Evolutionary conservation across 2,888 invertebrate genomes (phyloP).

Genomic region (Pantelozetes paolii): DNA sequence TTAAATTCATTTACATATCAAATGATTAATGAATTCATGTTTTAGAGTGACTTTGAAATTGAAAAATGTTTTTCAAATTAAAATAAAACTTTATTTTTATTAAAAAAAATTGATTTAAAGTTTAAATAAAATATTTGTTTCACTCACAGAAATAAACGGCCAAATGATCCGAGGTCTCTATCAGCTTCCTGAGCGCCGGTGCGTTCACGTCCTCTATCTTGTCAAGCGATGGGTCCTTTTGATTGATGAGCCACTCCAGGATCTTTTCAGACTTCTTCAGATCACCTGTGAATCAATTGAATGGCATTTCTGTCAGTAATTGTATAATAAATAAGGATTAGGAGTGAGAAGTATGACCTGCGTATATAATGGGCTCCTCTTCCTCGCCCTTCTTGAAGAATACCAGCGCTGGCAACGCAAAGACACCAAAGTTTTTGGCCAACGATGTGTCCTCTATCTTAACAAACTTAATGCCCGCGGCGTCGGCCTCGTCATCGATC

Average conservation of each 20-base stretch:
- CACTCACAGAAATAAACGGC: constrained; percentile 90
- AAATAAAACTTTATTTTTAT: too few species aligned
- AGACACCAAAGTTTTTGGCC: constrained; percentile 81
- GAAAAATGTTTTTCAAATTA: too few species aligned
- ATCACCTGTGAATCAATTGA: constrained; percentile 49
- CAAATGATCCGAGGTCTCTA: constrained; percentile 72
- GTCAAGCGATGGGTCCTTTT: constrained; percentile 86
- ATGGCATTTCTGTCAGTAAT: neutral
- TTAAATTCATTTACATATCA: too few species aligned
- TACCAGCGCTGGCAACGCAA: constrained; percentile 80
- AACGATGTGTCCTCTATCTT: constrained; percentile 82
- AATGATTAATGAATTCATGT: too few species aligned
- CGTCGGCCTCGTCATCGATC: constrained; percentile 86
- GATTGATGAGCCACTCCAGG: constrained; percentile 81
- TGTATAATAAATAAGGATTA: neutral
- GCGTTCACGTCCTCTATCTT: constrained; percentile 83
- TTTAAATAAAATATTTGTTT: neutral
- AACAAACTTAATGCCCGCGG: constrained; percentile 83
- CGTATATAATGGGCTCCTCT: constrained; percentile 84
- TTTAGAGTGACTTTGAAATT: too few species aligned
- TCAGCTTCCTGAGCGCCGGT: constrained; percentile 67
- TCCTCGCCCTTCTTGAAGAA: constrained; percentile 77
- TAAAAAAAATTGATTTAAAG: too few species aligned
- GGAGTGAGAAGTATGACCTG: constrained; percentile 59
- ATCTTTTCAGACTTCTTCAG: constrained; percentile 56